These are phyloP conservation scores for Gorsachius goisagi DNA, from an alignment of 2,113 vertebrate genomes.

Conservation along the genomic window DNA sequence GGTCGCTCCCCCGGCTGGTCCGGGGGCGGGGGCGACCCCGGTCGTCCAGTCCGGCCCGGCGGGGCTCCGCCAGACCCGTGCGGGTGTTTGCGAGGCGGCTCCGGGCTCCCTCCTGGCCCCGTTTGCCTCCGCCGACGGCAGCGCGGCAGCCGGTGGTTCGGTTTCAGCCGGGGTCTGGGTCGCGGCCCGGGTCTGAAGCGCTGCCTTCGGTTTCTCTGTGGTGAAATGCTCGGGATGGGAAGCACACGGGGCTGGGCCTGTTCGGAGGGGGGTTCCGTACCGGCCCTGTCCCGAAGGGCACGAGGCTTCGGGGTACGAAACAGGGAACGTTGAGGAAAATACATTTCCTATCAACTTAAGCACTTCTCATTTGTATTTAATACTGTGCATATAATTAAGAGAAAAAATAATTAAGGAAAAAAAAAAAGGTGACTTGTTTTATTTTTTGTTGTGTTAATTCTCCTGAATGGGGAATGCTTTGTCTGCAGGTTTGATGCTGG, in stretches of 20 bases:
- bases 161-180: neutral
- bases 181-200: neutral
- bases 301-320: too few species aligned
- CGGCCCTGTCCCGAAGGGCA: too few species aligned
- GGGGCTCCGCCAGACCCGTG: neutral
- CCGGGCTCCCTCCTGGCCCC: too few species aligned
- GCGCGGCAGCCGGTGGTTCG: neutral
- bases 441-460: rapidly evolving
- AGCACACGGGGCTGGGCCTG: rapidly evolving
- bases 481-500: neutral
- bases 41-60: neutral
- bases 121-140: neutral
- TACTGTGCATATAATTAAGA: too few species aligned
- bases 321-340: rapidly evolving
- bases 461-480: neutral
- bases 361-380: rapidly evolving
- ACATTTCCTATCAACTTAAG: rapidly evolving
- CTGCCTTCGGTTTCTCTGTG: neutral
- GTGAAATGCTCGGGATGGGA: too few species aligned
- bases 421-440: neutral
- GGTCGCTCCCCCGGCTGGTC: too few species aligned
- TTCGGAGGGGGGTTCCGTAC: neutral
- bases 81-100: neutral
- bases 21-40: neutral
- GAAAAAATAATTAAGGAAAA: too few species aligned